Conservation (phyloP, 2,888 invertebrate species). For the Pyrochroa serraticornis region DNA sequence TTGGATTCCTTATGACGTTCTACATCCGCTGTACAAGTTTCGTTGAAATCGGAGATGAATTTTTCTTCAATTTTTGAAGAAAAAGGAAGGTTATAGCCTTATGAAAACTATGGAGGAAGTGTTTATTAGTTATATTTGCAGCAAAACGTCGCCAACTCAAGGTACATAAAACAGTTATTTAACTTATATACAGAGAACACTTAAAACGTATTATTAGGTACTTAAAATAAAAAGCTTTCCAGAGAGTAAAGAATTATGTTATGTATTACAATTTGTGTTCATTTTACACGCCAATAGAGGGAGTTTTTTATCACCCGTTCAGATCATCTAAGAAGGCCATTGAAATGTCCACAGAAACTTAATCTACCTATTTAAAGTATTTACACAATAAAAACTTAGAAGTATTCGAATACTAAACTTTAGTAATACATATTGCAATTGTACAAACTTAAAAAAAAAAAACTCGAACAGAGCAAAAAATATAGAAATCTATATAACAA, state of each 20-base stretch:
- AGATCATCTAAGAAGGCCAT: conserved; percentile 30
- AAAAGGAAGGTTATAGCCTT: too few species aligned
- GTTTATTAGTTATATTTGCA: conserved; percentile 16
- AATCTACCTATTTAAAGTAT: conserved; percentile 20
- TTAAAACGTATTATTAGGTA: conserved; percentile 36
- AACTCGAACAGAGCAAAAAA: conserved; percentile 37
- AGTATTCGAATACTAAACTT: conserved; percentile 37
- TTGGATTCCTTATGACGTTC: too few species aligned
- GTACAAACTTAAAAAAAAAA: conserved; percentile 41
- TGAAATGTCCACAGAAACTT: conserved; percentile 6
- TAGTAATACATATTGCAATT: conserved; percentile 45
- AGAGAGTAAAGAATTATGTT: conserved; percentile 18
- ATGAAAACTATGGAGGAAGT: too few species aligned
- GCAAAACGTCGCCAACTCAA: conserved; percentile 38
- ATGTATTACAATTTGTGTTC: conserved; percentile 18
- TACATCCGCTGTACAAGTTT: too few species aligned
- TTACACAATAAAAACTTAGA: conserved; percentile 35
- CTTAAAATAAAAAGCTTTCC: conserved; percentile 28
- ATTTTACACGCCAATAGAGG: conserved; percentile 16
- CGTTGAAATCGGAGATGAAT: too few species aligned
- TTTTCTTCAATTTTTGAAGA: too few species aligned
- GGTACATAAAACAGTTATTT: conserved; percentile 46
- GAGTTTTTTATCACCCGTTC: conserved; percentile 22
- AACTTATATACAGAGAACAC: conserved; percentile 44
- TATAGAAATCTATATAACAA: conserved; percentile 44